phyloP scores from a whole-genome alignment of 2,797 vertebrate species.

The Acomys russatus region DNA sequence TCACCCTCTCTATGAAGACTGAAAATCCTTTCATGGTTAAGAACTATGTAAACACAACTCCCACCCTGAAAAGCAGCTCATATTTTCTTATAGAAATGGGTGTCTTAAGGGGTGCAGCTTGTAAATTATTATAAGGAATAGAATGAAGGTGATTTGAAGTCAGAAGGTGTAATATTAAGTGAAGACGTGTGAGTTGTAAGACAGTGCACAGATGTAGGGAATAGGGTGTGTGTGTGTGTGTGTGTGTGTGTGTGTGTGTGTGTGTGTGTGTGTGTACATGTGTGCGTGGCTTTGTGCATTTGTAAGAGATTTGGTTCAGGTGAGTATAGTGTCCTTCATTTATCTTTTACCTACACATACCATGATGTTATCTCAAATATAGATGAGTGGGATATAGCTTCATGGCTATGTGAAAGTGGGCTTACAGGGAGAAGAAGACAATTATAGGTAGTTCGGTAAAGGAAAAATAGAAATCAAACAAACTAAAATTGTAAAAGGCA shows the following conservation, averaged over 20 bases:
- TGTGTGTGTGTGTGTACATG: background rate
- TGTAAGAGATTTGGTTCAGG: background rate
- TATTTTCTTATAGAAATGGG: background rate
- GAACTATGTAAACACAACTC: background rate
- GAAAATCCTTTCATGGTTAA: constrained; percentile 27
- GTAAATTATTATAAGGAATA: background rate
- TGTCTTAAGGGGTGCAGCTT: background rate
- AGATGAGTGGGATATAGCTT: background rate
- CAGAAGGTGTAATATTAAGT: background rate
- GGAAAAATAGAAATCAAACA: constrained; percentile 12
- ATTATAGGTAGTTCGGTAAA: background rate
- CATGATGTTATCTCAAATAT: background rate
- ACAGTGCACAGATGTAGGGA: background rate
- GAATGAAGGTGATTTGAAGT: constrained; percentile 1
- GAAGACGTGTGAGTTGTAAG: background rate
- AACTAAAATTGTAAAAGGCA: background rate
- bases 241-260: background rate
- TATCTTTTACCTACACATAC: background rate
- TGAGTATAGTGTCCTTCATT: background rate
- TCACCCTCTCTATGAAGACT: background rate
- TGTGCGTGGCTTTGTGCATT: background rate
- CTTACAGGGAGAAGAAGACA: background rate
- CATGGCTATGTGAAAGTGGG: background rate
- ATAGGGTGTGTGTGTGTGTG: background rate
- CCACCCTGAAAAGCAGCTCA: background rate